Percentiles rank a stretch among this genome's conserved stretches.
Conservation (phyloP, 1,140 invertebrate species). For the Bombus breviceps region DNA sequence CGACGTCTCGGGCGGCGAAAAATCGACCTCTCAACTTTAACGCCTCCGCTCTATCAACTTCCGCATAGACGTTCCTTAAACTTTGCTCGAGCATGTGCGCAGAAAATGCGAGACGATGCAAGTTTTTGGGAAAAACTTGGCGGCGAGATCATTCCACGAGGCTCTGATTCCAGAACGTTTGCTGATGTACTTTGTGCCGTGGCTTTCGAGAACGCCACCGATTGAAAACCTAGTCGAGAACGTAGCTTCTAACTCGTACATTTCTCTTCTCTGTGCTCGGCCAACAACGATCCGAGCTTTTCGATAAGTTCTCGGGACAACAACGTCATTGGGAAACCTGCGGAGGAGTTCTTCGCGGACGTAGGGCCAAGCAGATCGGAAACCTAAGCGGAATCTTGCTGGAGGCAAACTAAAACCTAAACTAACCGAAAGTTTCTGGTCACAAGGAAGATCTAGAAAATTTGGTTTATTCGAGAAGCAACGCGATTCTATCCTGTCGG, state of each 20-base stretch:
- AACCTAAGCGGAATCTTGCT: not conserved
- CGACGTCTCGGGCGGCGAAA: not conserved
- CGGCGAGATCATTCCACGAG: not conserved
- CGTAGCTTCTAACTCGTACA: too few species aligned
- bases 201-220: not conserved
- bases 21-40: constrained; percentile 28
- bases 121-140: not conserved
- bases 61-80: too few species aligned
- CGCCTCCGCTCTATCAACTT: too few species aligned
- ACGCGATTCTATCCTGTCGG: not conserved
- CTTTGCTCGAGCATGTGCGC: too few species aligned
- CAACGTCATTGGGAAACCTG: not conserved
- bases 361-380: not conserved
- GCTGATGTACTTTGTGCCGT: not conserved
- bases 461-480: not conserved
- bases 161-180: too few species aligned
- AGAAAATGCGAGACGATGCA: not conserved
- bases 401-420: not conserved
- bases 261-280: not conserved
- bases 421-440: not conserved
- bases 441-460: not conserved
- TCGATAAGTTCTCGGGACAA: not conserved
- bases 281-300: not conserved
- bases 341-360: not conserved
- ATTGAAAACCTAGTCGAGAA: not conserved